phyloP scores from a whole-genome alignment of 2,113 vertebrate species.

The Phoxinus phoxinus region DNA sequence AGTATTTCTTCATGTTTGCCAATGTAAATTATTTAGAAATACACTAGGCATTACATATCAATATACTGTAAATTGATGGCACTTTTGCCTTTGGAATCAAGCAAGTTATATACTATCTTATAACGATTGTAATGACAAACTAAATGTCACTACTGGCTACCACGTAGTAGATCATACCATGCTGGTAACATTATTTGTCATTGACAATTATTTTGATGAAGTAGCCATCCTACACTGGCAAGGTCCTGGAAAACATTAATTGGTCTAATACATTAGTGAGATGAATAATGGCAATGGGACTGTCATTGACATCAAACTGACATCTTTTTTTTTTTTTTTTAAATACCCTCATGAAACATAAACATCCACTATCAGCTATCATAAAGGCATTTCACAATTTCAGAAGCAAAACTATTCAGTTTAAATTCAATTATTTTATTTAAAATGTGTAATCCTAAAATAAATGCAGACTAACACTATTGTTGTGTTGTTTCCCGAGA shows the following conservation, averaged over 20 bases:
- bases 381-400: background rate
- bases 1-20: background rate
- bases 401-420: background rate
- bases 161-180: background rate
- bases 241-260: background rate
- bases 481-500: constrained; percentile 7
- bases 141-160: background rate
- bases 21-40: background rate
- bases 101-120: background rate
- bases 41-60: background rate
- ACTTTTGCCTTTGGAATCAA: background rate
- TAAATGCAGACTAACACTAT: background rate
- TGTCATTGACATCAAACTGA: background rate
- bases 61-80: background rate
- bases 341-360: background rate
- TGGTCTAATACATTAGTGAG: background rate
- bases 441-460: background rate
- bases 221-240: background rate
- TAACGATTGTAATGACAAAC: background rate
- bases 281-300: background rate
- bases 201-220: background rate
- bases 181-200: background rate
- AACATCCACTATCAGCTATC: background rate
- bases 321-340: too few relatives aligned
- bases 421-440: background rate